Evolutionary conservation across 1,140 invertebrate species (phyloP).

Genomic region (Drosophila lini): DNA sequence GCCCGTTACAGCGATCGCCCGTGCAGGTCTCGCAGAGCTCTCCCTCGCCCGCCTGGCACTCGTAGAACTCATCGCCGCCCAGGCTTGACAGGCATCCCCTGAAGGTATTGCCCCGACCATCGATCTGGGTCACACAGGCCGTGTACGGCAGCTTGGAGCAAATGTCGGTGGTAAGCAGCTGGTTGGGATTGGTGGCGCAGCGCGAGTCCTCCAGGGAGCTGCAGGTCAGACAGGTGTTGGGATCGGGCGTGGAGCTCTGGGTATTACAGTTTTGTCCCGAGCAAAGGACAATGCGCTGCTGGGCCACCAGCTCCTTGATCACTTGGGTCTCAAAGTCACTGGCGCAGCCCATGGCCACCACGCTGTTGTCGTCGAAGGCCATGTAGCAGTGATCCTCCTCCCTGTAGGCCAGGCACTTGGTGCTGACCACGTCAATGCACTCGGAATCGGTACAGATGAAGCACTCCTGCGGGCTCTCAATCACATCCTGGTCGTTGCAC

Average conservation of each 20-base stretch:
- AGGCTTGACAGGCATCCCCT: constrained; percentile 65
- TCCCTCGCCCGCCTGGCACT: constrained; percentile 53
- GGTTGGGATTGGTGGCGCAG: constrained; percentile 75
- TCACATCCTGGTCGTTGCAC: constrained; percentile 55
- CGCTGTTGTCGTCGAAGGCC: constrained; percentile 38
- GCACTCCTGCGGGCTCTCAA: constrained; percentile 60
- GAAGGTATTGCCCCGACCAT: constrained; percentile 50
- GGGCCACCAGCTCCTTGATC: constrained; percentile 58
- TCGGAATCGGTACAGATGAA: constrained; percentile 36
- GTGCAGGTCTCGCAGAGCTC: constrained; percentile 58
- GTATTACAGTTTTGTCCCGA: constrained; percentile 64
- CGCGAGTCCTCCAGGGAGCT: constrained; percentile 52
- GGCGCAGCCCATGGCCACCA: constrained; percentile 69
- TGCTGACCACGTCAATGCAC: constrained; percentile 28
- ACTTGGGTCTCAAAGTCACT: constrained; percentile 70
- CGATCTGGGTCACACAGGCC: constrained; percentile 62
- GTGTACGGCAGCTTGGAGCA: constrained; percentile 69
- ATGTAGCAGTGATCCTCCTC: constrained; percentile 67
- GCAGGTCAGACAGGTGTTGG: constrained; percentile 63
- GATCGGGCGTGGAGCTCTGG: constrained; percentile 12
- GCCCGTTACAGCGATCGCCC: constrained; percentile 62
- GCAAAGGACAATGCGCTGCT: constrained; percentile 59
- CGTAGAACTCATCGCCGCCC: constrained; percentile 46
- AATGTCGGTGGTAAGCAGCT: constrained; percentile 35
- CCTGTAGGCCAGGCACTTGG: constrained; percentile 59